Evolutionary conservation across 2,113 vertebrate genomes (phyloP), one percentile per base, ranked within the genome.

Genomic region (Ammodytes marinus): DNA sequence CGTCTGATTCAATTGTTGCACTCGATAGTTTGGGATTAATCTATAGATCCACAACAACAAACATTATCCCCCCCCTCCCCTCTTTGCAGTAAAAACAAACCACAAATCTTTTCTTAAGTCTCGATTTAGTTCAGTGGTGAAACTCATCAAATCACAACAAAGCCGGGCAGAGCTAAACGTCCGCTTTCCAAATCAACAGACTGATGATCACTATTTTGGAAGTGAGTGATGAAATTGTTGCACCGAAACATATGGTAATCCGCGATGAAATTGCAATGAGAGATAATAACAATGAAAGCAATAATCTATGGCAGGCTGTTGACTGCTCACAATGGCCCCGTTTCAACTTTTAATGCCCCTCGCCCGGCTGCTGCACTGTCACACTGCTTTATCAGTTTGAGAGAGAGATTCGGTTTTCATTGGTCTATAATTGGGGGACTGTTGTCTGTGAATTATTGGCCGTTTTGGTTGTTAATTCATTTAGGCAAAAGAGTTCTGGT

Each of bases 181-280:
- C 76, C 64, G 68, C 79, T 53, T 49, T 71, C 27, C 73, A 37
- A 53, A 83, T 78, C 79, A 80, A 77, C 82, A 57, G 50, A 74
- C 68, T 69, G 71, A 71, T 65, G 69, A 74, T 86, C 68, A 45
- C 80, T 79, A 86, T 80, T 27, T 84, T 85, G 81, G 68, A 86
- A 85, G 69, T 63, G 72, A 88, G 69, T 61, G 84, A 86, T 90
- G 60, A 80, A 85, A 78, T 78, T 45, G 76, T 65, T 76, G 79
- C 58, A 27, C 19, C 39, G 67, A 83, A 79, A 88, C 86, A 88
- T 83, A 87, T 67, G 84, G 77, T 67, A 35, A 76, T 70, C 61
- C 66, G 79, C 82, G 65, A 68, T 69, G 61, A 81, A 73, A 84
- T n/a, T 19, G 42, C 75, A 80, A 46, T 10, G 61, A 66, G 77